Base-by-base conservation (phyloP, 2,113 vertebrate species). In the Tautogolabrus adspersus region DNA sequence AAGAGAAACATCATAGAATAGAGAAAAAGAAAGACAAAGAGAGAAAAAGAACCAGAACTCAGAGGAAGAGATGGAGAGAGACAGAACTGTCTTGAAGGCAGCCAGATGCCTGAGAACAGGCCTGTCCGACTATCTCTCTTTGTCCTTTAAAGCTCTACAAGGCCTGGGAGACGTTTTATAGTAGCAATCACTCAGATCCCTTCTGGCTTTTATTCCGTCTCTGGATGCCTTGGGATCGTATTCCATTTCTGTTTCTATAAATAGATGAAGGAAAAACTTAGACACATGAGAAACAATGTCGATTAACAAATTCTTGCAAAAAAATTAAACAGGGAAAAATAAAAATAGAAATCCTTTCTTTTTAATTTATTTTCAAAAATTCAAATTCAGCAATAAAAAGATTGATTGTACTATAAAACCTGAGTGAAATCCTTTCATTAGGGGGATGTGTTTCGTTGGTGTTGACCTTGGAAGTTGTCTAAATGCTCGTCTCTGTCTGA, bases 111-210 rank as follows among this genome's bases (percentile, higher is more conserved):
- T 88, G 88, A 87, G 86, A 92, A 87, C 66, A 88, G 88, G 79
- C 83, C 84, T 78, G 80, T 89, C 71, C 54, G 54, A 87, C 83
- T 87, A 91, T 83, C 90, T 89, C 76, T 87, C 79, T 83, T 75
- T 81, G 78, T 87, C 75, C 88, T 93, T 92, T 93, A 93, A 85
- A 84, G 74, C 91, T 84, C 84, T 77, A 74, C 84, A 90, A 89
- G 80, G 82, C 88, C 86, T 88, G 83, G 90, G 89, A 90, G 88
- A 90, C 54, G 55, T 88, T 91, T 91, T 92, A 91, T 87, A 87
- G 89, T 73, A 72, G 88, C 88, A 88, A 88, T 90, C 90, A 89
- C 74, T 92, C 79, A 90, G 83, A 91, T 90, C 75, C 83, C 37
- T 55, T 52, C 90, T 90, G 89, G 89, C 88, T 89, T 90, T 90